These are phyloP conservation scores for Noctilio leporinus DNA, from an alignment of 2,113 vertebrate species.

Conservation along the genomic window DNA sequence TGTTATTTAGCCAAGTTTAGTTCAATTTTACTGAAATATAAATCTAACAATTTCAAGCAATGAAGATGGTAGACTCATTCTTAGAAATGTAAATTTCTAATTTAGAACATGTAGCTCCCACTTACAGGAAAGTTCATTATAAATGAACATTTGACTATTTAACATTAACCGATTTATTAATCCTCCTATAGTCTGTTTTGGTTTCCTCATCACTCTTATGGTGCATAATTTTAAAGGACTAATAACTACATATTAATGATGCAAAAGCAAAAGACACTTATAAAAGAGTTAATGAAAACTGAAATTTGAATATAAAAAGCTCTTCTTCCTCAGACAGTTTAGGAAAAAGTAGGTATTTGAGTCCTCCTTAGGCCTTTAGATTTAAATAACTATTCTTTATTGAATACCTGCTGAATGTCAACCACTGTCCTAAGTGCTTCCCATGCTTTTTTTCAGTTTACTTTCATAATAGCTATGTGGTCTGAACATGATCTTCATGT, in stretches of 20 bases:
- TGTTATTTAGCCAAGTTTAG: conserved; percentile 68
- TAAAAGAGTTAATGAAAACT: background rate
- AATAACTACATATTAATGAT: background rate
- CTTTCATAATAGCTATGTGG: background rate
- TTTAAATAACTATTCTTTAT: background rate
- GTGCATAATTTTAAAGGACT: conserved; percentile 2
- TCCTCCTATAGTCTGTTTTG: background rate
- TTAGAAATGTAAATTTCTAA: conserved; percentile 48
- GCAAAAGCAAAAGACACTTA: background rate
- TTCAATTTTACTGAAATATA: conserved; percentile 69
- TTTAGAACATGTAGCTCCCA: conserved; percentile 40
- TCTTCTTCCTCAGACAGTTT: background rate
- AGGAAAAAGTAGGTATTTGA: background rate
- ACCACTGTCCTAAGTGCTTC: background rate
- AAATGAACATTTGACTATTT: conserved; percentile 21
- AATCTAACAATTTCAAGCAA: conserved; percentile 43
- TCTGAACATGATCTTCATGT: background rate
- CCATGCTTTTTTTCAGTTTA: background rate
- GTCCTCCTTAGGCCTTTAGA: background rate
- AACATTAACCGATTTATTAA: background rate
- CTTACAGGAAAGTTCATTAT: background rate
- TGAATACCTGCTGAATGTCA: background rate
- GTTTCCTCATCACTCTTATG: background rate
- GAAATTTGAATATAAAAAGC: background rate
- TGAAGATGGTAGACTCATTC: background rate